Evolutionary conservation across 2,888 invertebrate genomes (phyloP).

Genomic region (Amaurobius ferox): DNA sequence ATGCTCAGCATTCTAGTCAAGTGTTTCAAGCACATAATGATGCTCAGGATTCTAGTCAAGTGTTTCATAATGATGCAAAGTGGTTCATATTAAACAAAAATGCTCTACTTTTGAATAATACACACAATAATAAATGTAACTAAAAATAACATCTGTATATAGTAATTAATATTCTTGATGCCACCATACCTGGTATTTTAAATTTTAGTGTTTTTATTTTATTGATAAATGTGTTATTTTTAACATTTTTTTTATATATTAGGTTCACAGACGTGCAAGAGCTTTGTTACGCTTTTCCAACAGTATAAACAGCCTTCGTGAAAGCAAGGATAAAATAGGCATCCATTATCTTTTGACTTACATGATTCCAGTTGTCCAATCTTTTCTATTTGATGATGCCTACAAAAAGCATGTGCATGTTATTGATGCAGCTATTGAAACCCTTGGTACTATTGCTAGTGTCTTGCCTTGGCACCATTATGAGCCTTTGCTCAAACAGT

Average conservation of each 20-base stretch:
- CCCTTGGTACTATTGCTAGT: constrained; percentile 86
- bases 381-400: constrained; percentile 87
- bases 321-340: constrained; percentile 57
- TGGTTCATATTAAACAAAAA: no score
- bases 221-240: background rate
- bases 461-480: constrained; percentile 94
- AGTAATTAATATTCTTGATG: no score
- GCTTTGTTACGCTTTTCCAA: constrained; percentile 84
- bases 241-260: constrained; percentile 78
- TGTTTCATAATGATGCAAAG: no score
- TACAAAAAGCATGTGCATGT: constrained; percentile 87
- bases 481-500: constrained; percentile 87
- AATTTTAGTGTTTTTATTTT: background rate
- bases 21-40: no score
- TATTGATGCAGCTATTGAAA: constrained; percentile 89
- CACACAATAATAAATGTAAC: no score
- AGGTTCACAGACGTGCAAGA: constrained; percentile 89
- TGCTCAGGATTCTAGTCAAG: no score
- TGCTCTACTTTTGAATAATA: no score
- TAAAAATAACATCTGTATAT: no score
- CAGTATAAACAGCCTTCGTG: constrained; percentile 75
- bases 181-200: background rate
- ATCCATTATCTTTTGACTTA: constrained; percentile 83
- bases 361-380: constrained; percentile 88
- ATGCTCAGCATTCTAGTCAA: no score